Conservation (phyloP, 2,113 vertebrate genomes). For the Hemibagrus wyckioides region DNA sequence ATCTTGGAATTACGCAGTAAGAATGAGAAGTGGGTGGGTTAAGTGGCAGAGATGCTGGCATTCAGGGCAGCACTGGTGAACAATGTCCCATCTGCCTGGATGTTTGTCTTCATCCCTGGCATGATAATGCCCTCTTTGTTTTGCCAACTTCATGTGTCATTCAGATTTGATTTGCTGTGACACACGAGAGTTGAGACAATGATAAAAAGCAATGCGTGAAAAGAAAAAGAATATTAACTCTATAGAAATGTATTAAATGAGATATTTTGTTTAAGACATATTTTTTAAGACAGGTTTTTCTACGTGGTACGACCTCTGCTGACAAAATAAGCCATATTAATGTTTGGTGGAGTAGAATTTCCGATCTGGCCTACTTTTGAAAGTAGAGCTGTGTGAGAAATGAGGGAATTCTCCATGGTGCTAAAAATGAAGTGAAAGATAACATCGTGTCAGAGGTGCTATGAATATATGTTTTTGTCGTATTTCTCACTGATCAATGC, state of each 20-base stretch:
- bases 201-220: background rate
- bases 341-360: background rate
- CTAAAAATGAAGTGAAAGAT: constrained; percentile 14
- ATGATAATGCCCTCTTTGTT: constrained; percentile 49
- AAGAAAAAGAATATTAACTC: background rate
- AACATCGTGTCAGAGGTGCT: constrained; percentile 20
- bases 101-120: constrained; percentile 30
- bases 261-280: background rate
- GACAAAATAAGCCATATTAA: constrained; percentile 1
- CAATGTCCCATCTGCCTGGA: constrained; percentile 51
- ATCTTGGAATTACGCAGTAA: constrained; percentile 22
- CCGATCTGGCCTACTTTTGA: constrained; percentile 49
- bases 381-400: constrained; percentile 20
- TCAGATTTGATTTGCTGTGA: constrained; percentile 48
- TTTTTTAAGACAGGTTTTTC: background rate
- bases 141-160: constrained; percentile 47
- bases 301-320: background rate
- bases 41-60: constrained; percentile 20
- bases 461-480: background rate
- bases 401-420: constrained; percentile 32
- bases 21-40: constrained; percentile 17
- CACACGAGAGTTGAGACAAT: background rate
- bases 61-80: constrained; percentile 35
- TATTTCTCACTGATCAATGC: background rate
- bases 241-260: background rate